Evolutionary conservation across 1,140 invertebrate genomes (phyloP), one percentile per base, ranked within the genome.

Genomic region (Brachionus calyciflorus): DNA sequence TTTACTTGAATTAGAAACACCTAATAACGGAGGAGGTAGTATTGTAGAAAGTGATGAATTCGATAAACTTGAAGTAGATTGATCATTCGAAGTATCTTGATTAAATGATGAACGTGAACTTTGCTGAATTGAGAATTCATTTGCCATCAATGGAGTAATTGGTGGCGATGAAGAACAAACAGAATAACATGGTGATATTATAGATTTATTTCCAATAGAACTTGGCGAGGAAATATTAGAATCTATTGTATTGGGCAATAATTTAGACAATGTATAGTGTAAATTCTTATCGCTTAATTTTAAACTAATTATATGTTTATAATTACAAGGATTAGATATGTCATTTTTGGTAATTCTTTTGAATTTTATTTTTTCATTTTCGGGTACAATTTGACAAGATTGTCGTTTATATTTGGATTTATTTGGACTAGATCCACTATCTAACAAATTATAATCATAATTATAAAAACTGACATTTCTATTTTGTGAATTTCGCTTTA

Each of bases 381-480:
- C 55, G 7, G 55, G 37, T 37, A 40, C 60, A 19, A 65, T 44
- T 10, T 65, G 60, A 24, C 60, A 65, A 14, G 60, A 65, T 19
- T 65, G 60, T 44, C 60, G 26, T 26, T 65, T 65, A 7, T 24
- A 46, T 24, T 65, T 65, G 7, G 19, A 44, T 19, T 26, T 65
- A 12, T 21, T 24, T 24, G 60, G 40, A 41, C 60, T 63, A 12
- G 57, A 63, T 17, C 14, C 17, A 17, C 33, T 46, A 21, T 65
- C 60, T 10, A 65, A 41, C n/a, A 65, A 21, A 44, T 65, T 65
- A 24, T 65, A 65, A 24, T 65, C 60, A 65, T 65, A 65, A n/a
- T 65, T 65, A 14, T 65, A 65, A 24, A 65, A 65, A 41, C 17
- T 65, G 1, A 65, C 24, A 26, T 65, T 65, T 9, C 33, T 60